Conservation (phyloP, 64 coral and sea anemone genomes). For the Montipora foliosa region DNA sequence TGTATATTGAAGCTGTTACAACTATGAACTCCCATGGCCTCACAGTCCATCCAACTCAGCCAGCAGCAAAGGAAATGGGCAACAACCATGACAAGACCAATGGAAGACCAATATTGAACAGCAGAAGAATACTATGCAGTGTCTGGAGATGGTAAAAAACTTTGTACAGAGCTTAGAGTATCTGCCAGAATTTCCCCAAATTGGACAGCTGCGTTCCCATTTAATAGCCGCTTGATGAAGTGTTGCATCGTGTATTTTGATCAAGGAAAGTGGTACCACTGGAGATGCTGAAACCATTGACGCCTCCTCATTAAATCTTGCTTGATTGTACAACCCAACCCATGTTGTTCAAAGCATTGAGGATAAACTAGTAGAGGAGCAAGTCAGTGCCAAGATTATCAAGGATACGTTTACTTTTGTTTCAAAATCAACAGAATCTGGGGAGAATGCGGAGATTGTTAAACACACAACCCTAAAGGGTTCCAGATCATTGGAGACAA, state of each 20-base stretch:
- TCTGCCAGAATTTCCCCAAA: conserved; percentile 19
- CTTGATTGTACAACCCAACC: neutral
- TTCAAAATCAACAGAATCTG: neutral
- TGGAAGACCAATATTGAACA: conserved; percentile 11
- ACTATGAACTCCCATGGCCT: neutral
- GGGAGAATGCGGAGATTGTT: neutral
- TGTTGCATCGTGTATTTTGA: too few relatives aligned
- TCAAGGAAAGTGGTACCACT: too few relatives aligned
- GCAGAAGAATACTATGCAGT: neutral
- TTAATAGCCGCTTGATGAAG: neutral
- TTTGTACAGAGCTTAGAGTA: neutral
- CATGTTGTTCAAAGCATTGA: neutral
- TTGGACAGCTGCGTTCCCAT: neutral
- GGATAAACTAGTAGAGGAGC: neutral
- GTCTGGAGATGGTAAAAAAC: neutral
- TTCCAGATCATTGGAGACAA: conserved; percentile 65
- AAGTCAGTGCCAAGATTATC: neutral
- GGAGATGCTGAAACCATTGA: neutral
- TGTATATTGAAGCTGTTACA: neutral
- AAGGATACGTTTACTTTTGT: neutral
- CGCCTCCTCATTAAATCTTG: conserved; percentile 2
- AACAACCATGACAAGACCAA: neutral
- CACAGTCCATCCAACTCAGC: neutral
- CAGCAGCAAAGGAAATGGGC: conserved; percentile 12
- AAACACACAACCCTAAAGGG: neutral